Base-by-base conservation (phyloP, 1,140 invertebrate species). In the Aplysia californica region DNA sequence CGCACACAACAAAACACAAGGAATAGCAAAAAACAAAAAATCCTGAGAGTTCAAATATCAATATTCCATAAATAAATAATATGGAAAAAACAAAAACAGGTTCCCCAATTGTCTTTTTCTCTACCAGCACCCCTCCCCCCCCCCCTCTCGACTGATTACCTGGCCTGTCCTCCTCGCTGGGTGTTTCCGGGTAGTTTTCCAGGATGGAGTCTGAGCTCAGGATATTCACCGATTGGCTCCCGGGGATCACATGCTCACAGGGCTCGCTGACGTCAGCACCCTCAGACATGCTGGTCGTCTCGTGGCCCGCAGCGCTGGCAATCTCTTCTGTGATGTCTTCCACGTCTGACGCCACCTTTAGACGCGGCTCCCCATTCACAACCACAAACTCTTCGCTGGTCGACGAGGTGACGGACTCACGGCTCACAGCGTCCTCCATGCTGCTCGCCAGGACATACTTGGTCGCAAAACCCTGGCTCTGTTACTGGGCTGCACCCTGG, bases 311-410 rank as follows among this genome's bases (percentile, higher is more conserved):
- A 93, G 87, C 35, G 23, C 93, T 92, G 70, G 88, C 89, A 59
- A 94, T 86, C 65, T 95, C 94, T 90, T 95, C 94, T 59, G 91
- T 93, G 80, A 96, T 91, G 85, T 94, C 93, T 85, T 94, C 92
- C 81, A 95, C 91, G 88, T 95, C 94, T 77, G 93, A 93, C 65
- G 93, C 93, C 92, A 95, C 94, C 85, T 94, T 93, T 75, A 96
- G 88, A 79, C 93, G 93, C 38, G 95, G 95, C 74, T 90, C 88
- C 35, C 82, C 89, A 74, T 91, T 91, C 36, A 96, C 92, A 87
- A 96, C 94, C 90, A 95, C 95, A 90, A 95, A 96, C 86, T 96
- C 95, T 77, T 95, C 95, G 86, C 94, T 95, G 50, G 94, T 95
- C 67, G 94, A 93, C 85, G 94, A 85, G 78, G 95, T 96, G 88